phyloP scores from a whole-genome alignment of 2,888 invertebrate species.

The Ormyrus labotus region DNA sequence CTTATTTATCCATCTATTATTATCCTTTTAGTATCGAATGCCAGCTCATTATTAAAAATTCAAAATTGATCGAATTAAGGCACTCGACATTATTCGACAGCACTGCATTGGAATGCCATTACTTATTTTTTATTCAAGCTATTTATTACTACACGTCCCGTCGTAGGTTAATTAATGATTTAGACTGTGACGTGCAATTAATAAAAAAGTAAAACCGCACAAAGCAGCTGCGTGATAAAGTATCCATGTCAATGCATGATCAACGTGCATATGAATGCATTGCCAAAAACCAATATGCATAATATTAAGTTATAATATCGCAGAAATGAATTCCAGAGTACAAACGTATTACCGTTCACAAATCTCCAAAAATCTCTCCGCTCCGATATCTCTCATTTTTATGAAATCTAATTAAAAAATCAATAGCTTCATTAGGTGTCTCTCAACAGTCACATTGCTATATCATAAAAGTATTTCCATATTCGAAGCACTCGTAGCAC shows the following conservation, averaged over 20 bases:
- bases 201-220: slow-evolving; percentile 8
- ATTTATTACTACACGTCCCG: too few relatives aligned
- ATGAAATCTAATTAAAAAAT: slow-evolving; percentile 26
- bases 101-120: too few relatives aligned
- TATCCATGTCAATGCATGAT: background rate
- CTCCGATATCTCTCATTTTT: slow-evolving; percentile 5
- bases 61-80: too few relatives aligned
- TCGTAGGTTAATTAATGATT: slow-evolving; percentile 8
- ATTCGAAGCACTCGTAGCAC: too few relatives aligned
- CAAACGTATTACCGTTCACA: slow-evolving; percentile 5
- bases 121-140: too few relatives aligned
- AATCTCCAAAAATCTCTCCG: background rate
- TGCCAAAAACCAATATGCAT: slow-evolving; percentile 48
- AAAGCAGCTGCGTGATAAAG: slow-evolving; percentile 1
- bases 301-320: slow-evolving; percentile 38
- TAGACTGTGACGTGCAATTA: slow-evolving; percentile 29
- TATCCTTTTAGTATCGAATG: too few relatives aligned
- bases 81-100: too few relatives aligned
- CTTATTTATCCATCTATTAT: too few relatives aligned
- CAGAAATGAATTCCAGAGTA: slow-evolving; percentile 1
- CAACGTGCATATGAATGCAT: background rate
- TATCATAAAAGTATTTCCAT: too few relatives aligned
- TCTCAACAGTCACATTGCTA: too few relatives aligned
- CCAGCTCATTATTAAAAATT: too few relatives aligned
- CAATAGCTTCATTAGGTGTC: slow-evolving; percentile 1